These are phyloP conservation scores for Ifrita kowaldi DNA, from an alignment of 2,113 vertebrate species.

Conservation along the genomic window DNA sequence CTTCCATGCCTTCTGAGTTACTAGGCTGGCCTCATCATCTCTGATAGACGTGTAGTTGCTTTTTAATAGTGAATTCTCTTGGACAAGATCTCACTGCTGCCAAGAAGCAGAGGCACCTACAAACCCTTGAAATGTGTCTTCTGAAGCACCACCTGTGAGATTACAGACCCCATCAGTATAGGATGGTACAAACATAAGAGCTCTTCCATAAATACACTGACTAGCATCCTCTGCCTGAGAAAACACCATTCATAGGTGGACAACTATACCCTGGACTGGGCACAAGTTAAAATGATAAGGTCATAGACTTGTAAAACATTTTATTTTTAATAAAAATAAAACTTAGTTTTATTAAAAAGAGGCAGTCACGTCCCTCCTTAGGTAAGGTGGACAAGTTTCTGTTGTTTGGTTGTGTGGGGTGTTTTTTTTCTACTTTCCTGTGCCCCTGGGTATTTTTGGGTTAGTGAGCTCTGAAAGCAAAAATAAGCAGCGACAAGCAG, in stretches of 20 bases:
- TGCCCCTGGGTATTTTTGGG: constrained; percentile 3
- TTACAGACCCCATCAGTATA: not conserved
- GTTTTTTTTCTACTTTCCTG: not conserved
- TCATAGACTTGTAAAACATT: not conserved
- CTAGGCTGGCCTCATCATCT: not conserved
- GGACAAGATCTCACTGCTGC: not conserved
- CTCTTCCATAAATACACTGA: not conserved
- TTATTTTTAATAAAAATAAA: not conserved
- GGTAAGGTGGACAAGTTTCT: not conserved
- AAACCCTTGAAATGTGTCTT: not conserved
- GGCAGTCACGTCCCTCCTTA: not conserved
- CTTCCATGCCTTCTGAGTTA: not conserved
- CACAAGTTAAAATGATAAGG: not conserved
- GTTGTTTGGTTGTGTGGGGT: not conserved
- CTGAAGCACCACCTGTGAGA: not conserved
- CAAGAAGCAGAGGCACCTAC: not conserved
- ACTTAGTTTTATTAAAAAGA: not conserved
- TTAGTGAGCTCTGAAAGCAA: not conserved
- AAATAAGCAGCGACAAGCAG: not conserved
- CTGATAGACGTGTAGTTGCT: not conserved
- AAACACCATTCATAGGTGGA: not conserved
- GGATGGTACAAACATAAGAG: not conserved
- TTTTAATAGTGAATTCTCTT: not conserved
- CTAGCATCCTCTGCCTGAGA: not conserved
- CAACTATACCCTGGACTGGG: not conserved